Base-by-base conservation (phyloP, 2,888 invertebrate genomes). In the Athrips mouffetella region DNA sequence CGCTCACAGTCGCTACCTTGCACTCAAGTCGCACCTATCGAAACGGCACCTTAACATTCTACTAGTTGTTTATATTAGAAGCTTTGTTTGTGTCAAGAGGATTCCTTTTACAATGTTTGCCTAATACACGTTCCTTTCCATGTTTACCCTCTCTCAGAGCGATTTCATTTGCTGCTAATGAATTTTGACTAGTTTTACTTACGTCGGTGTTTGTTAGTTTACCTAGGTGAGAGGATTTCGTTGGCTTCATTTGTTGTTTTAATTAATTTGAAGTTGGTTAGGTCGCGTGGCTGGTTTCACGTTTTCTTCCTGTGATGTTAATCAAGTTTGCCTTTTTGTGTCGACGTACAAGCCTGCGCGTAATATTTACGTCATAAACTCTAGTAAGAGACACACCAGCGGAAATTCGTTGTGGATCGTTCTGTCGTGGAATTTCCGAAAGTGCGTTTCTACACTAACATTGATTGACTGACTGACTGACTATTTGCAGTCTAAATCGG, bases 31-130 rank as follows among this genome's bases (percentile, higher is more conserved):
- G 27, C 27, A 8, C 10, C 2, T 7, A 15, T 31, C 15, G 31
- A 16, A 31, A 31, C 31, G 4, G 31, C 31, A n/a, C 8, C 6
- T 13, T 16, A 2, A 31, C 50, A 53, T 59, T 59, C 52, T 48
- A 46, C 47, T 47, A 56, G 55, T 50, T 62, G 59, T 65, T 65
- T 60, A 57, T 55, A 56, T 50, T 56, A 53, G 48, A 51, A 51
- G 58, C 55, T 60, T 63, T 60, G 60, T 57, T 57, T 54, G 52
- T 47, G 33, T 48, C 39, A 18, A 20, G 45, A 18, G 48, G 54
- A 53, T 53, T 54, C 49, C 50, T 51, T 53, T 57, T 54, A 54
- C 54, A 57, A 48, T 52, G 57, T 57, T 57, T 55, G 45, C 41
- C 45, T 47, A 47, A 42, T 45, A 29, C 46, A 41, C 35, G 25